Base-by-base conservation (phyloP, 1,140 invertebrate genomes). In the Teleogryllus occipitalis region DNA sequence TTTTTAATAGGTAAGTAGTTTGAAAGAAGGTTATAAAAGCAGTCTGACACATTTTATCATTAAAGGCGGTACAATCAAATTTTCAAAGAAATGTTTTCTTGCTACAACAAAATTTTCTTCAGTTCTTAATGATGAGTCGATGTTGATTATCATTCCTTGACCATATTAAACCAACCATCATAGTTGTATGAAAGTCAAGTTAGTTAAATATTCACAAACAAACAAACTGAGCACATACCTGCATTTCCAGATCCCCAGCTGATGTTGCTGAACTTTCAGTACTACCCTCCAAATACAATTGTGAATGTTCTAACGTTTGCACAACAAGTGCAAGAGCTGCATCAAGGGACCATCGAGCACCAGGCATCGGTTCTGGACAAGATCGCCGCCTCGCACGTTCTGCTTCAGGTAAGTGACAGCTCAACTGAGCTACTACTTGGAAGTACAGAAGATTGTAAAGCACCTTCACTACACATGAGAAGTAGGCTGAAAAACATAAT, bases 381-480 rank as follows among this genome's bases (percentile, higher is more conserved):
- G 22, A 21, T 74, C 46, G 54, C 72, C 77, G 76, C 48, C 54
- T 48, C 87, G 78, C 85, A 83, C 85, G 87, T 83, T 87, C 91
- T 77, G 82, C 87, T 83, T 81, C 88, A 5, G 87, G 86, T 85
- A 96, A 89, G 82, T 88, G 90, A 85, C 89, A 92, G 49, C 89
- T 92, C 8, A 95, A 83, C 82, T 93, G 91, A 0, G 92, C 86
- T 39, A 97, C 88, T 65, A 95, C 92, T 90, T 98, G 96, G 85
- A 97, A 93, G 86, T 95, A 97, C 74, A 93, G 87, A 73, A 97
- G 88, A 87, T 97, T 96, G 87, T 96, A 98, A 54, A 97, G 87
- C 81, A 93, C 91, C 84, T 94, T 93, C 0, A 97, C 93, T 81
- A 97, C 90, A 83, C 92, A 92, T 10, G 92, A 93, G 85, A 95